Evolutionary conservation across 2,113 vertebrate species (phyloP), one percentile per base, ranked within the genome.

Genomic region (Ophiodon elongatus): DNA sequence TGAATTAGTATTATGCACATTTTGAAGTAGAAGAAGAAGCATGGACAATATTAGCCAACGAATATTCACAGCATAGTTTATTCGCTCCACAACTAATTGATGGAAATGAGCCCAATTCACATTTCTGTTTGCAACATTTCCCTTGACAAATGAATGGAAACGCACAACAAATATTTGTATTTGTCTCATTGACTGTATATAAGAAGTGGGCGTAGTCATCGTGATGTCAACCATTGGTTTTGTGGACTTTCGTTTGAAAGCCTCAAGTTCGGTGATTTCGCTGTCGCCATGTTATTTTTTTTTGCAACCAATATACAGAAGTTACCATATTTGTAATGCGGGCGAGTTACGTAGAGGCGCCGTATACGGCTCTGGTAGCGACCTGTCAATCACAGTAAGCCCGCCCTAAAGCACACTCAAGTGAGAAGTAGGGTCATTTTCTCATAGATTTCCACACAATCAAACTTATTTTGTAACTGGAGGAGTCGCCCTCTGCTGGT

Each of bases 361-460:
- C 23, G 21, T 54, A 2, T 54, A 23, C 2, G 19, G 50, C 50
- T 52, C 21, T 52, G 50, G 21, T 19, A 21, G n/a, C n/a, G n/a
- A 56, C n/a, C n/a, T 57, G 54, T 57, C 54, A 57, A 27, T 57
- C 54, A 57, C 54, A 57, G n/a, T 57, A 57, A 57, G n/a, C n/a
- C 54, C 54, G 4, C n/a, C 54, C 11, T 57, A 27, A 57, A 27
- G 5, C n/a, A 25, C 14, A 57, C 25, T 27, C 23, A 25, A 54
- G 52, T 11, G 2, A 25, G 0, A 21, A 23, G 21, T 25, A 11
- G 52, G 21, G n/a, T n/a, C 8, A 56, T 56, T 56, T 56, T 25
- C 23, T 56, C 52, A 43, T 43, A 54, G 8, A 54, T 5, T 50
- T 50, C 47, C 15, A 19, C 21, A 21, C 47, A 21, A 50, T 7